A percentile compares a stretch with the other conserved stretches of the same genome.
phyloP scores from a whole-genome alignment of 2,113 vertebrate species.

The Ammodramus savannarum region DNA sequence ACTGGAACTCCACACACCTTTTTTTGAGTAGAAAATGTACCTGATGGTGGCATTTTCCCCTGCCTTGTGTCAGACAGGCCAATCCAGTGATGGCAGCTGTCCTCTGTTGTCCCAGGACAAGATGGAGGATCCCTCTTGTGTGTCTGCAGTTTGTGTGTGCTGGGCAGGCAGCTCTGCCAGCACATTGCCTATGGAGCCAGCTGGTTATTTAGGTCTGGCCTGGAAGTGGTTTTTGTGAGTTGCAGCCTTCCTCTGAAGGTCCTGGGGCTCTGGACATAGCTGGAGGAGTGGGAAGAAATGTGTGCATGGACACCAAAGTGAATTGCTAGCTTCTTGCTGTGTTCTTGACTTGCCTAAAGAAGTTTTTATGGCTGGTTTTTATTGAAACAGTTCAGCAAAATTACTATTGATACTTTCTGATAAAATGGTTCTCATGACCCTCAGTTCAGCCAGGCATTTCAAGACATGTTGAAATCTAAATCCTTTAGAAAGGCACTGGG shows the following conservation, averaged over 20 bases:
- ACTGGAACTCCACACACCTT: neutral
- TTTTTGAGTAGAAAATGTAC: neutral
- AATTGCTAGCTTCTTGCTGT: fast-evolving
- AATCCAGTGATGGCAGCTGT: neutral
- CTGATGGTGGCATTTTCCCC: neutral
- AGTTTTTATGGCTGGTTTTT: neutral
- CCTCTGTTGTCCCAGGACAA: neutral
- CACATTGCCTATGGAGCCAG: neutral
- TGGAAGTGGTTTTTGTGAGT: neutral
- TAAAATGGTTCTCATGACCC: neutral
- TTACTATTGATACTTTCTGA: neutral
- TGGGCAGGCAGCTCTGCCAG: neutral
- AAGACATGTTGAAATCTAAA: neutral
- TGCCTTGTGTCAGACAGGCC: neutral
- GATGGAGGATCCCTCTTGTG: neutral
- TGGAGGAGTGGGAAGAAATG: neutral
- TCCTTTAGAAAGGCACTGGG: neutral
- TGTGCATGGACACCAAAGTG: neutral
- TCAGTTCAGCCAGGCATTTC: neutral
- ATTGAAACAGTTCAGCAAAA: neutral
- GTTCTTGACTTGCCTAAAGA: neutral
- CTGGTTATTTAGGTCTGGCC: neutral
- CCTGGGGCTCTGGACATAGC: neutral
- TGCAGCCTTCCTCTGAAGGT: neutral
- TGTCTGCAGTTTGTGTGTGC: neutral